phyloP scores from a whole-genome alignment of 2,888 invertebrate genomes.

The Lepidocyrtoides sp. region DNA sequence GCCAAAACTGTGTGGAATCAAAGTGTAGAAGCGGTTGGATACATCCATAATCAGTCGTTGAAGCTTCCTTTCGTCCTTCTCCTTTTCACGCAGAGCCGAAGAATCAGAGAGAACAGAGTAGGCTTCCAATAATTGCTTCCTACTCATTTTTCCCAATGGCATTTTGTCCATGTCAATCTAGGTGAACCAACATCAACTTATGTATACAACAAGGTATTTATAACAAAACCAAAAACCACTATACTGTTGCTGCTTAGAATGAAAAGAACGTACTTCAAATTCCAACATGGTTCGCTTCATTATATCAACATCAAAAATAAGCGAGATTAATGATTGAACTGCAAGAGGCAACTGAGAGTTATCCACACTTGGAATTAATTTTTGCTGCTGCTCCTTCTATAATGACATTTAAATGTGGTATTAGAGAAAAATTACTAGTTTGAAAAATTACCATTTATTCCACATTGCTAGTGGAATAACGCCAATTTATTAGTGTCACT shows the following conservation, averaged over 20 bases:
- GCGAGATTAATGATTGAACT: slow-evolving; percentile 93
- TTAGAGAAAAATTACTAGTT: neutral
- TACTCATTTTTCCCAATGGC: slow-evolving; percentile 98
- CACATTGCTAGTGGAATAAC: neutral
- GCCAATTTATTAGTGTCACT: neutral
- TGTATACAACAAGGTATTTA: neutral
- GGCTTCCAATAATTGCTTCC: slow-evolving; percentile 95
- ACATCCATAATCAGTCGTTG: slow-evolving; percentile 91
- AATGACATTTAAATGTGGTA: too few species aligned
- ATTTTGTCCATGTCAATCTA: slow-evolving; percentile 97
- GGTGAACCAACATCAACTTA: slow-evolving; percentile 66
- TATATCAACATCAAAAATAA: slow-evolving; percentile 95
- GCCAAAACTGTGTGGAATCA: slow-evolving; percentile 98
- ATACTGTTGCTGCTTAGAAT: too few species aligned
- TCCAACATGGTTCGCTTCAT: slow-evolving; percentile 98
- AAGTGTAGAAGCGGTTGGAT: slow-evolving; percentile 97
- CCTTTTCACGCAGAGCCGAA: slow-evolving; percentile 86
- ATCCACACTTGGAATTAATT: slow-evolving; percentile 86
- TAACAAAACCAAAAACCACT: too few species aligned
- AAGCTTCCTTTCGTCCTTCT: slow-evolving; percentile 86
- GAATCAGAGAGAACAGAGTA: slow-evolving; percentile 90
- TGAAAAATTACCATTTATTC: neutral
- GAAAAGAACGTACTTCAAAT: slow-evolving; percentile 94
- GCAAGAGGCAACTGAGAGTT: slow-evolving; percentile 91
- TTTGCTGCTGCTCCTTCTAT: slow-evolving; percentile 87